phyloP scores from a whole-genome alignment of 1,140 invertebrate species.

The Carcinoscorpius rotundicauda region DNA sequence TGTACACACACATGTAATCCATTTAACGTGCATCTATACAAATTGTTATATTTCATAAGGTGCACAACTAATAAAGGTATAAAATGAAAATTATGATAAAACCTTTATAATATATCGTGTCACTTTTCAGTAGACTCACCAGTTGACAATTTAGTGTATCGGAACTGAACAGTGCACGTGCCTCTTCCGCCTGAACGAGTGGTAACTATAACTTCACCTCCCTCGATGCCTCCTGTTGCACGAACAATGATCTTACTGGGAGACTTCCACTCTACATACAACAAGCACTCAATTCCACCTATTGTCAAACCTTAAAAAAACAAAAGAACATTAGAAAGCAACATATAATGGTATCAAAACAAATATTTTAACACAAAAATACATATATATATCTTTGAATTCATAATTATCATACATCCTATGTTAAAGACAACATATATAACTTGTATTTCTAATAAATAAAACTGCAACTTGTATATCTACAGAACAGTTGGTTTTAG shows the following conservation, averaged over 20 bases:
- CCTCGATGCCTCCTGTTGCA: constrained; percentile 65
- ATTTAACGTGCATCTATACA: too few species aligned
- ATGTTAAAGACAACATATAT: too few species aligned
- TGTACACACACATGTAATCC: too few species aligned
- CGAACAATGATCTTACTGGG: constrained; percentile 92
- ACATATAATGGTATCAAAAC: background rate
- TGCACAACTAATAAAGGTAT: too few species aligned
- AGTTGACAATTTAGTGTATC: constrained; percentile 39
- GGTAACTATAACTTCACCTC: constrained; percentile 86
- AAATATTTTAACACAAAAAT: background rate
- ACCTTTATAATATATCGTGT: too few species aligned
- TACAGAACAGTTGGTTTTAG: too few species aligned
- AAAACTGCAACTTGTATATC: too few species aligned
- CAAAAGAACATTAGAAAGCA: constrained; percentile 1
- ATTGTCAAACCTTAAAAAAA: constrained; percentile 66
- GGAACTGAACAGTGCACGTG: constrained; percentile 89
- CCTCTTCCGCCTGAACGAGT: constrained; percentile 83
- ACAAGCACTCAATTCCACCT: constrained; percentile 84
- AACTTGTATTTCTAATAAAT: too few species aligned
- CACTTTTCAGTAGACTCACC: constrained; percentile 7
- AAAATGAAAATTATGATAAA: too few species aligned
- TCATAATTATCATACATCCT: too few species aligned
- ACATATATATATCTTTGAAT: too few species aligned
- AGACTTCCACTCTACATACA: constrained; percentile 96
- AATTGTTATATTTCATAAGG: too few species aligned